These are phyloP conservation scores for Euphonia xanthogaster DNA, from an alignment of 2,797 vertebrate species.

Conservation along the genomic window DNA sequence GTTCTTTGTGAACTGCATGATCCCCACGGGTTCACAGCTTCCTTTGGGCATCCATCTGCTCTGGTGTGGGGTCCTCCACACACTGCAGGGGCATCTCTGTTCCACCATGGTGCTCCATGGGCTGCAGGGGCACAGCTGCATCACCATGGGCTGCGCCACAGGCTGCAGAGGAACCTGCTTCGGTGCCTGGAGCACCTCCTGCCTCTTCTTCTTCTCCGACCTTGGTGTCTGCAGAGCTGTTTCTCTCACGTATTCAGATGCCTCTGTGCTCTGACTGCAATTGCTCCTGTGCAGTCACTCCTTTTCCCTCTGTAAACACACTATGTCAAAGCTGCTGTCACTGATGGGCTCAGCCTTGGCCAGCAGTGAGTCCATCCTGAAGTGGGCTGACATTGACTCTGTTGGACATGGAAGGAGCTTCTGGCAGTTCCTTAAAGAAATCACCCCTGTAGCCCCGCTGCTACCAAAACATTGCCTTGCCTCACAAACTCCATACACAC, in stretches of 20 bases:
- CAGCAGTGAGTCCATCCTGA: background rate
- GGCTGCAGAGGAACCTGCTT: background rate
- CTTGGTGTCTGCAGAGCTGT: background rate
- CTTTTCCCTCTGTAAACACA: background rate
- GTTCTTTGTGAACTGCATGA: background rate
- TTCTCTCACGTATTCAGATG: background rate
- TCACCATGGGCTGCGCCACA: background rate
- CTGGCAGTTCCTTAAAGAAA: background rate
- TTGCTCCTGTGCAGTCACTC: background rate
- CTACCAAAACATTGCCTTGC: background rate
- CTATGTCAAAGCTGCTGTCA: background rate
- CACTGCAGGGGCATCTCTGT: background rate
- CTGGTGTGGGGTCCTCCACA: background rate
- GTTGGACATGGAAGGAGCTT: background rate
- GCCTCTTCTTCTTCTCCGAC: background rate
- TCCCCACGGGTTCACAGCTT: background rate
- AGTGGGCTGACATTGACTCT: background rate
- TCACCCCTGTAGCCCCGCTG: background rate
- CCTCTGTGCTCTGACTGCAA: background rate
- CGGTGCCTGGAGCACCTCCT: background rate
- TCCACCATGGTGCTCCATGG: fast-evolving
- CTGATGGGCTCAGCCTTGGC: background rate
- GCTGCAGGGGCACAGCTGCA: background rate
- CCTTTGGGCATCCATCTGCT: background rate
- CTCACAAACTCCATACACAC: background rate